Percentiles rank a stretch among this genome's conserved stretches.
Evolutionary conservation across 1,140 invertebrate species (phyloP).

Genomic region (Zaprionus capensis): DNA sequence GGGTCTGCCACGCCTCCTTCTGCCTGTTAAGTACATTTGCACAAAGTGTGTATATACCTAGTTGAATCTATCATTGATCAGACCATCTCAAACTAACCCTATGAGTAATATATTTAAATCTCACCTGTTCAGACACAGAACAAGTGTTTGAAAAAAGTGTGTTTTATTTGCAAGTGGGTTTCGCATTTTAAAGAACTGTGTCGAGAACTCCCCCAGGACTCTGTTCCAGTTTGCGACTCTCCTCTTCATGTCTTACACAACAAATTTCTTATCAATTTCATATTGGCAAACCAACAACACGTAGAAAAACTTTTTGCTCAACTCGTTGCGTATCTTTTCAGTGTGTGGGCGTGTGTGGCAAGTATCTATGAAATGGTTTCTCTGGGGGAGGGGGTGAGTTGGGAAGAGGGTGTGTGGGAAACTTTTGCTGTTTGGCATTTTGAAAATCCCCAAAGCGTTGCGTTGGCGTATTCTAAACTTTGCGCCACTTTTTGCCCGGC

Average conservation of each 20-base stretch:
- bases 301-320: slow-evolving; percentile 67
- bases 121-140: neutral
- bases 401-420: slow-evolving; percentile 27
- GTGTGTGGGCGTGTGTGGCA: slow-evolving; percentile 6
- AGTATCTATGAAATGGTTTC: slow-evolving; percentile 8
- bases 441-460: slow-evolving; percentile 74
- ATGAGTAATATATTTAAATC: too few relatives aligned
- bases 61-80: too few relatives aligned
- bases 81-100: too few relatives aligned
- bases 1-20: too few relatives aligned
- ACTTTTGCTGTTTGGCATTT: slow-evolving; percentile 68
- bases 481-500: slow-evolving; percentile 73
- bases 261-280: slow-evolving; percentile 70
- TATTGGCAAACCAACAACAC: slow-evolving; percentile 55
- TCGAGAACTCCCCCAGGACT: neutral
- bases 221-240: slow-evolving; percentile 38
- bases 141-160: neutral
- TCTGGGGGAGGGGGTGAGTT: neutral
- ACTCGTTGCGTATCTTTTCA: slow-evolving; percentile 40
- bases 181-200: neutral
- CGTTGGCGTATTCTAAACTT: slow-evolving; percentile 78
- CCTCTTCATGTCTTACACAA: neutral
- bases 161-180: slow-evolving; percentile 3
- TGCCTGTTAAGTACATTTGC: too few relatives aligned
- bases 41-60: too few relatives aligned